Conservation (phyloP, 2,888 invertebrate genomes). For the Ophion slaviceki region DNA sequence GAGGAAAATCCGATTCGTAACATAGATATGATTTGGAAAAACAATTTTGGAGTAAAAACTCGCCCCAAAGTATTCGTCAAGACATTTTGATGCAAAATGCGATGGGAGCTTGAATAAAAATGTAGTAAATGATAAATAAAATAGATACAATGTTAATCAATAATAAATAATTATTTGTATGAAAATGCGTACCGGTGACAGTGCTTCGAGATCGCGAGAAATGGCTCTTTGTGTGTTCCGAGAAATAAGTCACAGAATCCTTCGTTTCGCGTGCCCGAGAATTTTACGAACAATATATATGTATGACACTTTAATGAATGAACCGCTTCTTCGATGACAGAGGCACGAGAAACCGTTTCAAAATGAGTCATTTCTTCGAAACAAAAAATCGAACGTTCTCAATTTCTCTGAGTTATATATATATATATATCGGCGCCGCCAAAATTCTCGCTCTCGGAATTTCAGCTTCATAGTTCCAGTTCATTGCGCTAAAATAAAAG, state of each 20-base stretch:
- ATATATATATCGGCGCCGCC: not conserved
- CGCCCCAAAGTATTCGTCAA: not conserved
- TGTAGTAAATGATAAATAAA: not conserved
- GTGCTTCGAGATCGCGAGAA: not conserved
- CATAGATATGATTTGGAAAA: not conserved
- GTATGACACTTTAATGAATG: constrained; percentile 50
- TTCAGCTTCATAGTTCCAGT: not conserved
- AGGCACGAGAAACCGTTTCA: not conserved
- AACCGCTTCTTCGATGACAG: constrained; percentile 4
- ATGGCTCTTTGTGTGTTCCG: constrained; percentile 15
- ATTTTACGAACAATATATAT: constrained; percentile 12
- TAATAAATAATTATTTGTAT: not conserved
- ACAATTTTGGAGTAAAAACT: not conserved
- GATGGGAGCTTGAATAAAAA: not conserved
- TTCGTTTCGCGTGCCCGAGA: constrained; percentile 18
- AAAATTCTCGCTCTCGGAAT: not conserved
- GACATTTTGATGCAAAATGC: not conserved
- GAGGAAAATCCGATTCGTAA: constrained; percentile 22
- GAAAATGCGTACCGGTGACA: not conserved
- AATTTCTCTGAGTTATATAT: not conserved
- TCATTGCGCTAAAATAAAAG: too few relatives aligned
- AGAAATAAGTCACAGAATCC: constrained; percentile 28
- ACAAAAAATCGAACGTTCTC: constrained; percentile 14
- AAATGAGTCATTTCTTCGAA: constrained; percentile 40
- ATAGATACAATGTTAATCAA: not conserved